phyloP scores from a whole-genome alignment of 1,140 invertebrate species.

The Carcinoscorpius rotundicauda region DNA sequence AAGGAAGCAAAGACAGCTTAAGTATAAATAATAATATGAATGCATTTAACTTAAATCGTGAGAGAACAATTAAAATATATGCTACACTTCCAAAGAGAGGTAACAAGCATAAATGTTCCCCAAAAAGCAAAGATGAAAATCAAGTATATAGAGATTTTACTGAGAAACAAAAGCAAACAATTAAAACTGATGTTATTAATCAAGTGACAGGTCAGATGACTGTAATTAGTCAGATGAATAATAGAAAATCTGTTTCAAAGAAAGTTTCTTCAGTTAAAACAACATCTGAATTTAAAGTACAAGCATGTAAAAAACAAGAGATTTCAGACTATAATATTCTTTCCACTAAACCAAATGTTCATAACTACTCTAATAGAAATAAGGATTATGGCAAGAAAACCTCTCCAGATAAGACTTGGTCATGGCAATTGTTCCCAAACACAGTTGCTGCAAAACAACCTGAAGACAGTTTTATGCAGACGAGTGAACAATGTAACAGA shows the following conservation, averaged over 20 bases:
- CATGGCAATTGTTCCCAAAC: no score
- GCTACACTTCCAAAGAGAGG: slow-evolving; percentile 74
- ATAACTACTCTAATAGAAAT: slow-evolving; percentile 24
- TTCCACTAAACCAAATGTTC: neutral
- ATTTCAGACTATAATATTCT: neutral
- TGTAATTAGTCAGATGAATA: no score
- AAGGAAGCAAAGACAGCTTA: no score
- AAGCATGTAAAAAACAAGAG: neutral
- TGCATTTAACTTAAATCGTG: neutral
- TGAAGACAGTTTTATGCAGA: no score
- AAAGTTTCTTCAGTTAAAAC: neutral
- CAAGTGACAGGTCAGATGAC: neutral
- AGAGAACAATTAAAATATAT: slow-evolving; percentile 53
- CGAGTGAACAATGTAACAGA: slow-evolving; percentile 43
- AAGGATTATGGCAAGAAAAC: no score
- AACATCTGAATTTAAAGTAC: slow-evolving; percentile 1
- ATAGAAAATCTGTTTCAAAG: no score
- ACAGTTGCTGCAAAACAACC: no score
- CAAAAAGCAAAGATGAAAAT: neutral
- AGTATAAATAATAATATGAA: no score
- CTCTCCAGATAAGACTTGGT: no score
- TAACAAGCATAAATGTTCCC: slow-evolving; percentile 17
- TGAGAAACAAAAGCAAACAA: slow-evolving; percentile 5
- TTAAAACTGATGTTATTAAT: neutral
- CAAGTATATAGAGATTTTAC: slow-evolving; percentile 6